Evolutionary conservation across 2,888 invertebrate species (phyloP).

Genomic region (Caenorhabditis sp.): DNA sequence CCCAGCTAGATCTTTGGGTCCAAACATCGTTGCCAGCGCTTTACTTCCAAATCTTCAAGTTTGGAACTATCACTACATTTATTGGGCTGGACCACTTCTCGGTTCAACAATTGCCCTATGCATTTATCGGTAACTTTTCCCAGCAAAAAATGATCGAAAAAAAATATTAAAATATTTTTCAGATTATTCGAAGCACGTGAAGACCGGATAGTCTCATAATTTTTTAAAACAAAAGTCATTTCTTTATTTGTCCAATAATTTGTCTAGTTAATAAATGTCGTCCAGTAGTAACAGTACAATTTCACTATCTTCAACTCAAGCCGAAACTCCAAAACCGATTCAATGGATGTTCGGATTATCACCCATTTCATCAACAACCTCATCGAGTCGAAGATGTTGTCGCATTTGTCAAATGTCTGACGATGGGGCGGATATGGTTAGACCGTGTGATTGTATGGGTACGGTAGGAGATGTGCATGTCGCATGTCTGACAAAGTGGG

Average conservation of each 20-base stretch:
- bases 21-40: constrained; percentile 67
- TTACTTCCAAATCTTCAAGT: constrained; percentile 24
- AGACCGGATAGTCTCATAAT: constrained; percentile 38
- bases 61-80: constrained; percentile 69
- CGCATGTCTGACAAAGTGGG: constrained; percentile 62
- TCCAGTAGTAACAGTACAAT: not conserved
- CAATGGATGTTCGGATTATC: not conserved
- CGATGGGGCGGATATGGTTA: constrained; percentile 59
- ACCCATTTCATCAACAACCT: not conserved
- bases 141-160: not conserved
- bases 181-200: constrained; percentile 57
- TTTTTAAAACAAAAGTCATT: constrained; percentile 4
- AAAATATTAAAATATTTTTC: constrained; percentile 18
- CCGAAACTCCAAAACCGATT: constrained; percentile 9
- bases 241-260: constrained; percentile 4
- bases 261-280: not conserved
- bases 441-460: constrained; percentile 64
- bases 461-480: constrained; percentile 64
- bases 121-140: constrained; percentile 54
- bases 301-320: constrained; percentile 12
- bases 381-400: constrained; percentile 47
- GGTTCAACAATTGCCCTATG: constrained; percentile 69
- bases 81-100: constrained; percentile 71
- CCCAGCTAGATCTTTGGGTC: constrained; percentile 73
- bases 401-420: constrained; percentile 61